Evolutionary conservation across 2,888 invertebrate genomes (phyloP), one percentile per base, ranked within the genome.

Genomic region (Megamerina dolium): DNA sequence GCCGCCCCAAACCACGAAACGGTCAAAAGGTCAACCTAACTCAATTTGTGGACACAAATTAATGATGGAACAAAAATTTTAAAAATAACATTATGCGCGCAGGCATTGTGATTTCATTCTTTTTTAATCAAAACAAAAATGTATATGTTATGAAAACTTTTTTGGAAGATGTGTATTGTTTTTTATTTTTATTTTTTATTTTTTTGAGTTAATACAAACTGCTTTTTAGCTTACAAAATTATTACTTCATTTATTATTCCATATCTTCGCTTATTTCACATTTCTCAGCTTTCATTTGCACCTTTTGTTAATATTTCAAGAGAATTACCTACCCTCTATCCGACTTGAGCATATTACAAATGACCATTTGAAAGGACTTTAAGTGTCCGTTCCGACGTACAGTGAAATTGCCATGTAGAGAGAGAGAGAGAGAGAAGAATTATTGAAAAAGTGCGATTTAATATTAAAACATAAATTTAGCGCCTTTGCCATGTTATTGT

Each of bases 401-500:
- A n/a, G n/a, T n/a, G n/a, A n/a, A n/a, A n/a, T n/a, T n/a, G n/a
- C n/a, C n/a, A n/a, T n/a, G n/a, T n/a, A n/a, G n/a, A n/a, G n/a
- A n/a, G n/a, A n/a, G n/a, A n/a, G 52, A 38, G 45, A 45, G 45
- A 49, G 55, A 51, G 46, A 40, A 40, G 33, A 35, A 49, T 20
- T 37, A 45, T 41, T 36, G 49, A 43, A 26, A 56, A 56, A 52
- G 43, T 54, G 57, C 55, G 54, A 59, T 64, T 63, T 59, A 55
- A 66, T 68, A 68, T 68, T 68, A 68, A 68, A 65, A 68, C 68
- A 68, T 68, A 68, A 68, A 68, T 68, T 66, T 66, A 51, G 50
- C 48, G 49, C 48, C 51, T 57, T 48, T 43, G 42, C 45, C 23
- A 10, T n/a, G n/a, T 6, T 26, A 23, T 12, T 5, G 19, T 29